Base-by-base conservation (phyloP, 2,888 invertebrate genomes). In the Dexiosoma caninum region DNA sequence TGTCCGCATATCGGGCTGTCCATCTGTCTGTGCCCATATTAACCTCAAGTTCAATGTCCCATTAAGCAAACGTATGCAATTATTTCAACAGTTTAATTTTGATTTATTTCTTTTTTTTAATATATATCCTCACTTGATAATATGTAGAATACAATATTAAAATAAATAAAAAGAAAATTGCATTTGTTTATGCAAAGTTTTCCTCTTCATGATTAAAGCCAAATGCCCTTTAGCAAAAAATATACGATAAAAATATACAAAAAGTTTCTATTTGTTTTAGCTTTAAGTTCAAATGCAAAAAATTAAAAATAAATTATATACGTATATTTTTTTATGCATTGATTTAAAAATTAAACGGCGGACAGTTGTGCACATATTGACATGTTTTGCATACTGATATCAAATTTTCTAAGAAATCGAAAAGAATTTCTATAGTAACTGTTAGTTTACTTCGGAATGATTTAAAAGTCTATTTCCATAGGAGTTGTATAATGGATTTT, bases 41-140 rank as follows among this genome's bases (percentile, higher is more conserved):
- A 76, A 76, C 70, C 71, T 46, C 44, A 76, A 71, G 80, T 80
- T 80, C 80, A 76, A 80, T 80, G 76, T 80, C 71, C 71, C 71
- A 76, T 44, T 60, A 70, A 51, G 32, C 6, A 51, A 30, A 32
- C 21, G 9, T 53, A 62, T 51, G 44, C 23, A 76, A 69, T 9
- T 19, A 53, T 77, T 70, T 69, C 49, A 12, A 16, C 44, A 51
- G 12, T 71, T 53, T 46, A 1, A 9, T 16, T 35, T 55, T 53
- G 32, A 30, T 46, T 60, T 21, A 51, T 62, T 49, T 42, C 14
- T 14, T 16, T 66, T 49, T 49, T 6, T 42, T n/a, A n/a, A n/a
- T n/a, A n/a, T n/a, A 42, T 53, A 62, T 72, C 35, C 32, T 44
- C 35, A 32, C n/a, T 46, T 55, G 35, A 23, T 64, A 53, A 62